Conservation (phyloP, 2,888 invertebrate genomes). For the Nemapogon koenigi region DNA sequence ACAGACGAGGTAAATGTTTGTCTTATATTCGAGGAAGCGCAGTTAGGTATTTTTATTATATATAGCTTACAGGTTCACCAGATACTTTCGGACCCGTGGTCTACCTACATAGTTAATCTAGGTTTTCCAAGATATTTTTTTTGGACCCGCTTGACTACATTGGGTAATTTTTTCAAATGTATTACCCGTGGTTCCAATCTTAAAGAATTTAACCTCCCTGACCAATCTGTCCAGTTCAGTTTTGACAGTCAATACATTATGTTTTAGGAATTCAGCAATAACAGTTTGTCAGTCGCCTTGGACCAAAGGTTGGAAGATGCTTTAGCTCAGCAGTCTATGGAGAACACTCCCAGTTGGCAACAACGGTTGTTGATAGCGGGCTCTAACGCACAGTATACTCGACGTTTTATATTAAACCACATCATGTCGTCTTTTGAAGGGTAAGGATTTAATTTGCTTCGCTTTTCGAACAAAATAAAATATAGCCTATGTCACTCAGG, state of each 20-base stretch:
- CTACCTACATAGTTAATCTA: no score
- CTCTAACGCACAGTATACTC: slow-evolving; percentile 88
- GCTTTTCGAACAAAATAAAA: not conserved
- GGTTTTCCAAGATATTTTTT: no score
- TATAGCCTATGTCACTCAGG: no score
- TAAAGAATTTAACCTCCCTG: not conserved
- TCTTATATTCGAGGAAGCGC: no score
- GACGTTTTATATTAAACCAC: slow-evolving; percentile 21
- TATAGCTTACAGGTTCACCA: not conserved
- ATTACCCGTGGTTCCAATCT: no score
- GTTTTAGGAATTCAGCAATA: slow-evolving; percentile 48
- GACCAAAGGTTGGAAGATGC: slow-evolving; percentile 42
- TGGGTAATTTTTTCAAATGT: no score
- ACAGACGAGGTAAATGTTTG: slow-evolving; percentile 61
- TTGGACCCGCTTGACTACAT: no score
- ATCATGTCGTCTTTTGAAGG: not conserved
- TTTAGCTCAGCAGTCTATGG: slow-evolving; percentile 15
- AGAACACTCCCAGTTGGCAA: slow-evolving; percentile 67
- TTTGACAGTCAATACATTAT: no score
- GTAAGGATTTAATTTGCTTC: not conserved
- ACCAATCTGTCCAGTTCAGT: not conserved
- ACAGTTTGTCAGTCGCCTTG: slow-evolving; percentile 45
- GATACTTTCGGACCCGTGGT: no score
- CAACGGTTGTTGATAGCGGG: slow-evolving; percentile 83
- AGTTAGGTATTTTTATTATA: not conserved